phyloP scores from a whole-genome alignment of 2,888 invertebrate genomes.

The Seira sanloemensis region DNA sequence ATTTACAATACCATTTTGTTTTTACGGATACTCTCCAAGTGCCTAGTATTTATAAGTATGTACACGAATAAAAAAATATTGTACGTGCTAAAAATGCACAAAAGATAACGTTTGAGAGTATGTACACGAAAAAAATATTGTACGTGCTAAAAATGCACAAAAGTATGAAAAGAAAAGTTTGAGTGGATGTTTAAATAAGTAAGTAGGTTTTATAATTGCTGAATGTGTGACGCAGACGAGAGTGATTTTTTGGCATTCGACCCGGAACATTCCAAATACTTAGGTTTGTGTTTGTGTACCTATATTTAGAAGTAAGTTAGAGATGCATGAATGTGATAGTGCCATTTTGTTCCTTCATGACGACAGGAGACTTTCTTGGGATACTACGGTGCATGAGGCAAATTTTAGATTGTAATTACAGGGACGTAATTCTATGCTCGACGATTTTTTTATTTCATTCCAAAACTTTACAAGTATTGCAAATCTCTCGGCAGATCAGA shows the following conservation, averaged over 20 bases:
- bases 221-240: slow-evolving; percentile 12
- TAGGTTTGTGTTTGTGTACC: too few species aligned
- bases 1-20: too few species aligned
- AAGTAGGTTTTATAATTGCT: background rate
- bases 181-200: background rate
- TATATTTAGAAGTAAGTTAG: background rate
- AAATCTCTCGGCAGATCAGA: background rate
- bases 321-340: slow-evolving; percentile 52
- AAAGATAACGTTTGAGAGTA: too few species aligned
- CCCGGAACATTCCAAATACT: background rate
- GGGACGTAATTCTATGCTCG: too few species aligned
- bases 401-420: too few species aligned
- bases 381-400: background rate
- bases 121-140: too few species aligned
- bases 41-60: too few species aligned
- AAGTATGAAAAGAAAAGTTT: background rate
- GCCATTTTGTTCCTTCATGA: slow-evolving; percentile 50
- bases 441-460: background rate
- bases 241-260: slow-evolving; percentile 48
- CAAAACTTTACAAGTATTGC: background rate
- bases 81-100: too few species aligned
- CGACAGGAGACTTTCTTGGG: slow-evolving; percentile 6
- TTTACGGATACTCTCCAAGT: too few species aligned
- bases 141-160: slow-evolving; percentile 2
- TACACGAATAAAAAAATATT: too few species aligned